Conservation (phyloP, 2,113 vertebrate genomes). For the Limnothrissa miodon region DNA sequence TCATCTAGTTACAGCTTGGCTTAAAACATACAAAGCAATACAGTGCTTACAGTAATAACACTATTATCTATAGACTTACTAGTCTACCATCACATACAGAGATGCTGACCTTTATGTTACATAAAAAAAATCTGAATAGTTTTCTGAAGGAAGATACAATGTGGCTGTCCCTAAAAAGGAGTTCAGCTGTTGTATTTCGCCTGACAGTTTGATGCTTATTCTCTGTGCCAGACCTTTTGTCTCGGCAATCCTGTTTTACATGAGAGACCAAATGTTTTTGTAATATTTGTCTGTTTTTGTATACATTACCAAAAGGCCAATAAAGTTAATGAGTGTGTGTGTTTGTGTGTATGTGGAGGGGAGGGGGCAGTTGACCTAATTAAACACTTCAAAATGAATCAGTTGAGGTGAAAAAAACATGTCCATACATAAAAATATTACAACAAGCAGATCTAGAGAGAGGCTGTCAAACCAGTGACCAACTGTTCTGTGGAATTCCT, state of each 20-base stretch:
- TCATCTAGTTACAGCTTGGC: not conserved
- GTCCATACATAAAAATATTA: not conserved
- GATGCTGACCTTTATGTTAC: not conserved
- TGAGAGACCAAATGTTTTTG: not conserved
- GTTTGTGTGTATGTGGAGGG: too few species aligned
- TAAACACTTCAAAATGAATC: too few species aligned
- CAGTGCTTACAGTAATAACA: not conserved
- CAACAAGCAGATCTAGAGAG: not conserved
- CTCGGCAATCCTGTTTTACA: not conserved
- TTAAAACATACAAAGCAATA: constrained; percentile 2
- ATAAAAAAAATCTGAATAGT: not conserved
- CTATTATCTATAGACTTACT: not conserved
- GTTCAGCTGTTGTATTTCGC: not conserved
- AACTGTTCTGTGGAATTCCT: not conserved
- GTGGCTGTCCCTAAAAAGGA: not conserved
- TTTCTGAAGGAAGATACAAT: not conserved
- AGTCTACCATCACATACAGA: constrained; percentile 7
- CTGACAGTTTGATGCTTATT: not conserved
- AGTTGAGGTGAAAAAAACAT: not conserved
- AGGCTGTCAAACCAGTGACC: not conserved
- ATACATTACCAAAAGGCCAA: not conserved
- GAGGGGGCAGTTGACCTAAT: too few species aligned
- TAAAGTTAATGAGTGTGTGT: too few species aligned
- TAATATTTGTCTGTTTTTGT: not conserved
- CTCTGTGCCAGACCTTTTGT: not conserved